phyloP scores from a whole-genome alignment of 2,888 invertebrate genomes.

The Aricia artaxerxes region DNA sequence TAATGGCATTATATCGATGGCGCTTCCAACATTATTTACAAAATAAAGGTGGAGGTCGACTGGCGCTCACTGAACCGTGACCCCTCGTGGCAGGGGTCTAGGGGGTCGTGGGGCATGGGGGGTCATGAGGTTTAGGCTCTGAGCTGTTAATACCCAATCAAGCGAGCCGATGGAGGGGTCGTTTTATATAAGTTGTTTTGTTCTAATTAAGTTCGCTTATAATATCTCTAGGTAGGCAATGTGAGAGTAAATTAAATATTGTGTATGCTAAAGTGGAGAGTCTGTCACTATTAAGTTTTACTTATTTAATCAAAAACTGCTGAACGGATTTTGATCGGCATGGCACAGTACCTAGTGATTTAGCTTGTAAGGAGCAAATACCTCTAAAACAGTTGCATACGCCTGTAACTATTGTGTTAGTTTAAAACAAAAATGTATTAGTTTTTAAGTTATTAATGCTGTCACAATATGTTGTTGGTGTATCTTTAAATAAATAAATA shows the following conservation, averaged over 20 bases:
- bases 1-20: constrained; percentile 7
- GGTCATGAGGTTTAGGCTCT: constrained; percentile 6
- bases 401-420: too few species aligned
- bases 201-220: constrained; percentile 10
- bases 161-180: constrained; percentile 19
- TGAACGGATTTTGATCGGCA: too few species aligned
- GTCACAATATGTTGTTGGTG: too few species aligned
- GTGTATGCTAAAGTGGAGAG: not conserved
- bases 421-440: too few species aligned
- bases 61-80: constrained; percentile 9
- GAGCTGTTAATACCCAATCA: constrained; percentile 28
- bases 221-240: not conserved
- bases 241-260: not conserved
- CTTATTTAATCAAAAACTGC: not conserved
- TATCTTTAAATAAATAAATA: too few species aligned
- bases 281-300: not conserved
- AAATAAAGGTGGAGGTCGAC: not conserved
- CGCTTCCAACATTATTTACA: constrained; percentile 17
- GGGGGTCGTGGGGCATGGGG: not conserved
- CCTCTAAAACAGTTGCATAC: too few species aligned
- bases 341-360: too few species aligned
- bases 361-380: too few species aligned
- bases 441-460: too few species aligned
- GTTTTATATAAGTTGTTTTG: constrained; percentile 19
- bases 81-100: not conserved